A percentile compares a stretch with the other conserved stretches of the same genome.
Evolutionary conservation across 1,140 invertebrate genomes (phyloP).

Genomic region (Eufriesea mexicana): DNA sequence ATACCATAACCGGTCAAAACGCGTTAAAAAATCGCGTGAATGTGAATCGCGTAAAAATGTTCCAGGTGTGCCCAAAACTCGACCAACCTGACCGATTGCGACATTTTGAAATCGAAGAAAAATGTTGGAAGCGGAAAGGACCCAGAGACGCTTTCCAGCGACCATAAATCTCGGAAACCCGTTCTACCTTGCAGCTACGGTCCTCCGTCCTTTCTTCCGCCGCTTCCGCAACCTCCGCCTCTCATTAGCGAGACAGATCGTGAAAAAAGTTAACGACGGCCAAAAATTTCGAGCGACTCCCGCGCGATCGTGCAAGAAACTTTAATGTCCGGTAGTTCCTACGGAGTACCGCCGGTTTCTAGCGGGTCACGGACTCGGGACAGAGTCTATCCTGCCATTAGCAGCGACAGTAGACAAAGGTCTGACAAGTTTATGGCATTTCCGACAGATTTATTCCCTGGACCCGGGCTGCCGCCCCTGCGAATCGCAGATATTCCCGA

Average conservation of each 20-base stretch:
- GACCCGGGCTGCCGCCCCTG: conserved; percentile 25
- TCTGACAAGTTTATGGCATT: conserved; percentile 74
- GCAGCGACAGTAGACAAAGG: conserved; percentile 67
- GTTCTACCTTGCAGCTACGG: not conserved
- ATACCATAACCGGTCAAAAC: no score
- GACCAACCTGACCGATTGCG: no score
- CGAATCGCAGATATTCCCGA: conserved; percentile 52
- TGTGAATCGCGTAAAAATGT: no score
- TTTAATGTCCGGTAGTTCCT: conserved; percentile 37
- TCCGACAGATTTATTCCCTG: conserved; percentile 72
- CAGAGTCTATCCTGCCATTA: conserved; percentile 62
- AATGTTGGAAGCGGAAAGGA: not conserved
- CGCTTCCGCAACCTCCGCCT: not conserved
- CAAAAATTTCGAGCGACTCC: conserved; percentile 29
- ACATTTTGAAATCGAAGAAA: not conserved
- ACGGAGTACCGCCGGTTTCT: conserved; percentile 8
- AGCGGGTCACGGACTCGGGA: conserved; percentile 24
- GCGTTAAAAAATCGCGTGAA: no score
- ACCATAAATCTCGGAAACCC: not conserved
- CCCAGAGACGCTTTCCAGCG: not conserved
- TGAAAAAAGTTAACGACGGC: conserved; percentile 26
- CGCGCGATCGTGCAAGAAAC: conserved; percentile 25
- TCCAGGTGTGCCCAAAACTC: no score
- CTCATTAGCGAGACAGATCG: not conserved
- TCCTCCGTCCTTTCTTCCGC: not conserved